Conservation (phyloP, 2,113 vertebrate species). For the Leuciscus idus region DNA sequence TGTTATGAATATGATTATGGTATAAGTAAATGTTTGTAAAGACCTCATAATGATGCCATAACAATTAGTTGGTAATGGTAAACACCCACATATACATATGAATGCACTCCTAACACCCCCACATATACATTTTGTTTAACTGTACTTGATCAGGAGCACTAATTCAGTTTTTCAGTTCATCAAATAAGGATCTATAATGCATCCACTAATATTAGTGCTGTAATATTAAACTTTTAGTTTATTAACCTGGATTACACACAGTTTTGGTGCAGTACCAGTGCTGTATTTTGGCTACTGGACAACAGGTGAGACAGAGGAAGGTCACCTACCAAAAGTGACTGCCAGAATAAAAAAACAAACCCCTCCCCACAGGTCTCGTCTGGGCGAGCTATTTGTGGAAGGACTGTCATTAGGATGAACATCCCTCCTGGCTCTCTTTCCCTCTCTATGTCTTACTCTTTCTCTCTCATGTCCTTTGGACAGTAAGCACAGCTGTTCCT, state of each 20-base stretch:
- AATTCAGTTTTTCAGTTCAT: conserved; percentile 10
- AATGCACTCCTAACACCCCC: not conserved
- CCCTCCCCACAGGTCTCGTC: conserved; percentile 40
- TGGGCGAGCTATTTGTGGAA: conserved; percentile 58
- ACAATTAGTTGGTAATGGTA: not conserved
- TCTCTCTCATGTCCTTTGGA: conserved; percentile 39
- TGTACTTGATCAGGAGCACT: not conserved
- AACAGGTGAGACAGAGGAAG: conserved; percentile 45
- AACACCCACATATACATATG: not conserved
- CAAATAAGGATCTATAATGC: not conserved
- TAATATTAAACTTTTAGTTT: not conserved
- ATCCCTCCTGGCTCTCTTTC: conserved; percentile 12
- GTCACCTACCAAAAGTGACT: conserved; percentile 52
- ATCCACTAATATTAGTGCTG: not conserved
- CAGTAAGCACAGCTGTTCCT: conserved; percentile 53
- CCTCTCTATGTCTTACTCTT: conserved; percentile 33
- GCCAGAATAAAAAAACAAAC: conserved; percentile 42
- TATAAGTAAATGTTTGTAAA: not conserved
- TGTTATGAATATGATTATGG: not conserved
- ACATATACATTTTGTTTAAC: not conserved
- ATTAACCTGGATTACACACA: not conserved
- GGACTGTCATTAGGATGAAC: conserved; percentile 41
- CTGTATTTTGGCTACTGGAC: conserved; percentile 25
- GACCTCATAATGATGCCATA: conserved; percentile 5
- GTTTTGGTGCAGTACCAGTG: conserved; percentile 3